These are phyloP conservation scores for Hyperopisus bebe DNA, from an alignment of 2,113 vertebrate genomes.

Conservation along the genomic window DNA sequence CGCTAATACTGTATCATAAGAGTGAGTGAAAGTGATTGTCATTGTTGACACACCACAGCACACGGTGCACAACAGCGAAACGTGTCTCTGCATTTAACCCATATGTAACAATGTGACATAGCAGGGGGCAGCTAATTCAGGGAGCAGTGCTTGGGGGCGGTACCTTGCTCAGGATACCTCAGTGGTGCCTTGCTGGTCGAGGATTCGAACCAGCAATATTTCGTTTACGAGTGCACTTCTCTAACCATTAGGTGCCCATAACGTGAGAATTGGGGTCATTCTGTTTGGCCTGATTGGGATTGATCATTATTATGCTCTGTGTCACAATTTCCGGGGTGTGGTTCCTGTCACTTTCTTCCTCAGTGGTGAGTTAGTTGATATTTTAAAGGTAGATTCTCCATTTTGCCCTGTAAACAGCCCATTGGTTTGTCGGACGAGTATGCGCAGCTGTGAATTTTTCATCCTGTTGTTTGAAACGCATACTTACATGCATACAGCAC, in stretches of 20 bases:
- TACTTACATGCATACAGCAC: background rate
- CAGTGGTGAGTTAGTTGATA: background rate
- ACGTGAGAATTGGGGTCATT: background rate
- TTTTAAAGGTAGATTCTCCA: background rate
- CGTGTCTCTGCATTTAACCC: too few relatives aligned
- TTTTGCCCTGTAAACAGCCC: background rate
- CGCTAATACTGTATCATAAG: background rate
- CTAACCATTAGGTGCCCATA: background rate
- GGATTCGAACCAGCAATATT: too few relatives aligned
- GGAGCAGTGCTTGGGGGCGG: too few relatives aligned
- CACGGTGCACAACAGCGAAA: too few relatives aligned
- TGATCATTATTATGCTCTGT: background rate
- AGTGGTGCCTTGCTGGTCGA: too few relatives aligned
- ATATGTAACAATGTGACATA: too few relatives aligned
- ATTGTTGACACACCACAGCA: too few relatives aligned
- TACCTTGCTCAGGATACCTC: too few relatives aligned
- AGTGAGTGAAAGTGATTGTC: too few relatives aligned
- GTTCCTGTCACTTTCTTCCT: background rate
- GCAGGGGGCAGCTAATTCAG: too few relatives aligned
- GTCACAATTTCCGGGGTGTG: background rate
- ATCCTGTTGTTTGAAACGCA: background rate
- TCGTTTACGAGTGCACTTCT: too few relatives aligned
- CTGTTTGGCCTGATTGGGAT: background rate
- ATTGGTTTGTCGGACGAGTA: background rate
- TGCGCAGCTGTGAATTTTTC: background rate